Evolutionary conservation across 2,888 invertebrate genomes (phyloP), one percentile per base, ranked within the genome.

Genomic region (Scaptomyza cyrtandrae): DNA sequence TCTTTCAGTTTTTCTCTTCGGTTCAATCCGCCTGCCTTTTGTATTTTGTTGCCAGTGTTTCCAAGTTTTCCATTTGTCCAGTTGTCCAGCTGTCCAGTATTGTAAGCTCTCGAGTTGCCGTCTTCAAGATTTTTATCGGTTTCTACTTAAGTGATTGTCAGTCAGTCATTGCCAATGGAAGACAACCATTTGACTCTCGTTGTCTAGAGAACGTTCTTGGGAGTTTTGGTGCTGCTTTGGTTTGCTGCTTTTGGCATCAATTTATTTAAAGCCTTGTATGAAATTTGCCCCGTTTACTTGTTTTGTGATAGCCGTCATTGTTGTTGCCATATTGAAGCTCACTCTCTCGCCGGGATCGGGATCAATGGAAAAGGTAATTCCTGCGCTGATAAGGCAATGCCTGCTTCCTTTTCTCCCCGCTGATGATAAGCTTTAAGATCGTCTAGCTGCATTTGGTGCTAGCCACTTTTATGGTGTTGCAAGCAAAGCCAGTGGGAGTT

Each of bases 101-200:
- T 76, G 63, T 62, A 54, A 55, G 59, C 76, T 65, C 76, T 65
- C 62, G 29, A 60, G 69, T 78, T 76, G 76, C 72, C 75, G 68
- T 62, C 76, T 68, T 86, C 67, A 77, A 86, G 86, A 86, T 86
- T 86, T 88, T 86, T 86, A 86, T 86, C 86, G 81, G 86, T 84
- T 86, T 86, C 86, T 80, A 86, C 86, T 86, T 86, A 86, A 86
- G 88, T 86, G 86, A 86, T 86, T 86, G 88, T 88, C 88, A 86
- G 88, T 88, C 86, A 86, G 85, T 84, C 86, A 78, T 80, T 82
- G 75, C 33, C 52, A 55, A 56, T 49, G 63, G 57, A 35, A 56
- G 59, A 73, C 60, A 59, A 71, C 59, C 66, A 59, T 69, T 58
- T 66, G 37, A 60, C 49, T 59, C 52, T 9, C 33, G 72, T 57